Conservation (phyloP, 2,113 vertebrate species). For the Otis tarda region DNA sequence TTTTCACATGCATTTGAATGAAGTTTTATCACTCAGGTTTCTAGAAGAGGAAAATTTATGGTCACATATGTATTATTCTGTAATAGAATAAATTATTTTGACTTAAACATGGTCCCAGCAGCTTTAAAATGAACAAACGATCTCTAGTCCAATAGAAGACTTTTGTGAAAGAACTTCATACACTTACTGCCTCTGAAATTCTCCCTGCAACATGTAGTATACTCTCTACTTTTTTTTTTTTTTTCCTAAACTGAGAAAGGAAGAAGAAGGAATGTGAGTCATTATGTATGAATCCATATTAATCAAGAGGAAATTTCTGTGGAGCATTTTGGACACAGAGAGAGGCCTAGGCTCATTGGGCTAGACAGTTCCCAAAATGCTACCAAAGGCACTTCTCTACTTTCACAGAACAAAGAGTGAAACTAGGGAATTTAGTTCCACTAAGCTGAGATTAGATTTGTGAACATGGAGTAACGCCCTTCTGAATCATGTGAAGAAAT, state of each 20-base stretch:
- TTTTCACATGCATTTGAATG: background rate
- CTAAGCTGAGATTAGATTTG: background rate
- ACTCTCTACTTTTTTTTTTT: accelerated
- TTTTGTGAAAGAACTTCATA: background rate
- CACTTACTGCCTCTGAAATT: background rate
- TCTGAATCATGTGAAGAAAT: background rate
- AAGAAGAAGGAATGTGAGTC: background rate
- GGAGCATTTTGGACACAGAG: background rate
- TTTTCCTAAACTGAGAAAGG: background rate
- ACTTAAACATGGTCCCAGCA: background rate
- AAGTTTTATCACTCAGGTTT: background rate
- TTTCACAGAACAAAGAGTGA: background rate
- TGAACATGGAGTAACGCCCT: background rate
- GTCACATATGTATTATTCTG: background rate
- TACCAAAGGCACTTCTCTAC: background rate
- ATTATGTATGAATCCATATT: background rate
- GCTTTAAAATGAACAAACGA: background rate
- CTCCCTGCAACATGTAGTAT: background rate
- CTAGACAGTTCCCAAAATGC: background rate
- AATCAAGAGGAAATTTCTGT: background rate
- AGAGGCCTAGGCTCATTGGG: background rate
- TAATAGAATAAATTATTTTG: background rate
- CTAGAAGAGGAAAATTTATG: background rate
- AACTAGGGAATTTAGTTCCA: background rate
- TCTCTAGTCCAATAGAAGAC: background rate